phyloP scores from a whole-genome alignment of 2,888 invertebrate genomes.

The Cerastis rubricosa region DNA sequence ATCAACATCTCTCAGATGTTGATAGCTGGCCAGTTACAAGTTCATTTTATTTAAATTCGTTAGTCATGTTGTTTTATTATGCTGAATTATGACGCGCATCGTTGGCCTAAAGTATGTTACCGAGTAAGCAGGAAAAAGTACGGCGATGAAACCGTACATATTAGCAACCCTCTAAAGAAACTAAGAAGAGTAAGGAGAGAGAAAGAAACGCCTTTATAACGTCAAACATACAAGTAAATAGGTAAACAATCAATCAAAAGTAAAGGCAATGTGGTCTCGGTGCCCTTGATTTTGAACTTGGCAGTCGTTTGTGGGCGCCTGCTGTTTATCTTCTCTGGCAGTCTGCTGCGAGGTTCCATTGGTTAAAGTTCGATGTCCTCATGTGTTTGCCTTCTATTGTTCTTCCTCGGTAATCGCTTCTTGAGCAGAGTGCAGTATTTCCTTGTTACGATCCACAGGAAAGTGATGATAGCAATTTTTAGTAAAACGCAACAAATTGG shows the following conservation, averaged over 20 bases:
- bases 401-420: not conserved
- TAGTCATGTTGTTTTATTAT: not conserved
- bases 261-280: not conserved
- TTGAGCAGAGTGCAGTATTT: not conserved
- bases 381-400: not conserved
- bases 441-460: not conserved
- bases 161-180: conserved; percentile 21
- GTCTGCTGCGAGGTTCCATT: not conserved
- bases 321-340: not conserved
- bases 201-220: conserved; percentile 11
- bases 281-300: not conserved
- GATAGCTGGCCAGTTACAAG: not conserved
- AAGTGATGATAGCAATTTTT: not conserved
- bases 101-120: too few relatives aligned
- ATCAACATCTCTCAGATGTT: not conserved
- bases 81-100: not conserved
- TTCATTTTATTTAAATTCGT: not conserved
- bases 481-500: conserved; percentile 3
- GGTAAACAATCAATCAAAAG: not conserved
- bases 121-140: not conserved
- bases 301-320: not conserved
- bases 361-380: not conserved
- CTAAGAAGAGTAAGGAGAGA: conserved; percentile 4
- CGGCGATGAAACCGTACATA: conserved; percentile 13
- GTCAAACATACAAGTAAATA: not conserved